Conservation (phyloP, 2,797 vertebrate genomes). For the Carcharodon carcharias region DNA sequence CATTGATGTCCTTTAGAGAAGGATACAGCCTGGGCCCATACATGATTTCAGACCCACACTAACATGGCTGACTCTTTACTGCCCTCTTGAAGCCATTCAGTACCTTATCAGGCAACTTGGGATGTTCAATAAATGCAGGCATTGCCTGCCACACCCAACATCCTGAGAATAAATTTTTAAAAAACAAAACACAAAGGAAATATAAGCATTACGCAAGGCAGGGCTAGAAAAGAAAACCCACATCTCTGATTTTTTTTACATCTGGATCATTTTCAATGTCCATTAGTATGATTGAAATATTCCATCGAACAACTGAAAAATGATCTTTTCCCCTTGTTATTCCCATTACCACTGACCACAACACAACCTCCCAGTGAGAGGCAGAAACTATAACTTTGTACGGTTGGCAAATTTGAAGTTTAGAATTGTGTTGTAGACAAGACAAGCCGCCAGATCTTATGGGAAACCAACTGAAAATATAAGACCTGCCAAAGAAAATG, state of each 20-base stretch:
- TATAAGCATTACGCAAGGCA: background rate
- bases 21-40: background rate
- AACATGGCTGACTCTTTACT: background rate
- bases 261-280: background rate
- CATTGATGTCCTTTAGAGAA: background rate
- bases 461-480: background rate
- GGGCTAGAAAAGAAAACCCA: background rate
- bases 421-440: background rate
- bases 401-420: background rate
- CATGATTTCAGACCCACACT: no score
- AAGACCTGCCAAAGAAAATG: background rate
- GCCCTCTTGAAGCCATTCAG: background rate
- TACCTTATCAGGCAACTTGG: background rate
- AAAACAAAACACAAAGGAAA: background rate
- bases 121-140: background rate
- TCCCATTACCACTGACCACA: background rate
- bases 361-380: background rate
- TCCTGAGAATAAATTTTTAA: background rate
- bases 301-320: background rate
- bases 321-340: background rate
- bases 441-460: background rate
- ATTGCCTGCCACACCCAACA: background rate
- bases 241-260: background rate
- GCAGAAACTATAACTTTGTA: background rate
- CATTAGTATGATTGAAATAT: background rate